Conservation (phyloP, 2,113 vertebrate species). For the Marmota flaviventris region DNA sequence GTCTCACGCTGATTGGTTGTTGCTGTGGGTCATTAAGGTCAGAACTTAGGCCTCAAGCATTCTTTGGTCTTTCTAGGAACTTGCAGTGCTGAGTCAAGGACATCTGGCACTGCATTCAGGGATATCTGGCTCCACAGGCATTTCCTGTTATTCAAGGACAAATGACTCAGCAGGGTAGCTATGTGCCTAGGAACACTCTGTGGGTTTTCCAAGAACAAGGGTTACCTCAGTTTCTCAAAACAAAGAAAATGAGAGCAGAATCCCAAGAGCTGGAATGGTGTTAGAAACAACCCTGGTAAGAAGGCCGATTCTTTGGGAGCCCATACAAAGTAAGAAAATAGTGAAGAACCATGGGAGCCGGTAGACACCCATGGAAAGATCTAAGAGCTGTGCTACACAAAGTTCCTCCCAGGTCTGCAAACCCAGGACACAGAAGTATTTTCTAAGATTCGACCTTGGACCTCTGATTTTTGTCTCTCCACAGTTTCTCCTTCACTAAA, state of each 20-base stretch:
- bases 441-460: not conserved
- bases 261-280: not conserved
- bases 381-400: not conserved
- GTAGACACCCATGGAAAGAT: not conserved
- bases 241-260: not conserved
- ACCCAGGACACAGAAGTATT: not conserved
- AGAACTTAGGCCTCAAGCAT: no score
- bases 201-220: no score
- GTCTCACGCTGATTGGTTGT: no score
- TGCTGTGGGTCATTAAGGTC: no score
- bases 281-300: not conserved
- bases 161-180: no score
- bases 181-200: no score
- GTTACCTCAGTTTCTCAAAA: no score
- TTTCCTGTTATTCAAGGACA: no score
- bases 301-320: not conserved
- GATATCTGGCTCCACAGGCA: no score
- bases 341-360: not conserved
- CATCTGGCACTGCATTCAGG: no score
- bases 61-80: no score
- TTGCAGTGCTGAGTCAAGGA: no score
- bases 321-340: not conserved
- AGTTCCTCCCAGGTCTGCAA: not conserved
- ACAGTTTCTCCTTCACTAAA: not conserved
- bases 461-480: not conserved